Conservation (phyloP, 2,888 invertebrate species). For the Chymomyza procnemis region DNA sequence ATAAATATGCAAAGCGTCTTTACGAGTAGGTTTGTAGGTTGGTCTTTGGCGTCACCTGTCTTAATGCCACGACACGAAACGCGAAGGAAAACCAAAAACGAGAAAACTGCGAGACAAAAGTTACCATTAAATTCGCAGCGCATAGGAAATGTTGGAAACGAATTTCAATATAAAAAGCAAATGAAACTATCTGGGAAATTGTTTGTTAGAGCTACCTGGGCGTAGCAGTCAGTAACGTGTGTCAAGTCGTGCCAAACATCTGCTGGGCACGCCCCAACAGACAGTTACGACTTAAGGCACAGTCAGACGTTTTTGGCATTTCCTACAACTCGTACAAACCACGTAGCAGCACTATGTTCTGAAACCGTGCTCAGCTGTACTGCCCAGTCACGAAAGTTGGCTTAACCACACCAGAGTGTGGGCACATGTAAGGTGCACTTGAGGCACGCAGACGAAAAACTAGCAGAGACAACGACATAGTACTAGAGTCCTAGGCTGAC, state of each 20-base stretch:
- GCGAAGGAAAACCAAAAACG: conserved; percentile 28
- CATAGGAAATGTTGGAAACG: conserved; percentile 13
- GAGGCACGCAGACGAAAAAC: conserved; percentile 29
- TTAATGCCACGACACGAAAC: conserved; percentile 57
- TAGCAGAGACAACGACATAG: too few relatives aligned
- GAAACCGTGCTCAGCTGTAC: conserved; percentile 24
- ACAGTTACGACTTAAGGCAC: background rate
- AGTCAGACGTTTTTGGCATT: conserved; percentile 16
- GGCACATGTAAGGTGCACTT: conserved; percentile 60
- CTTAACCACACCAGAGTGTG: conserved; percentile 54
- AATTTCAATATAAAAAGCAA: conserved; percentile 64
- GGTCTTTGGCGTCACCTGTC: conserved; percentile 5
- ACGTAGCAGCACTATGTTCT: background rate
- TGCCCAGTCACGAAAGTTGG: conserved; percentile 70
- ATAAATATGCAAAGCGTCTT: conserved; percentile 70
- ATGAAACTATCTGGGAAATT: conserved; percentile 54
- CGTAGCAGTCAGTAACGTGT: conserved; percentile 19
- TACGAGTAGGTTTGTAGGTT: conserved; percentile 64
- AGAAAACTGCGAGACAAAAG: conserved; percentile 49
- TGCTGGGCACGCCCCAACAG: conserved; percentile 16
- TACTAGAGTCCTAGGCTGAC: background rate
- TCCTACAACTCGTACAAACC: conserved; percentile 18
- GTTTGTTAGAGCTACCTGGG: conserved; percentile 12
- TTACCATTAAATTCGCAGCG: background rate
- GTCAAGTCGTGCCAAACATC: conserved; percentile 49